A percentile compares a stretch with the other conserved stretches of the same genome.
phyloP scores from a whole-genome alignment of 2,797 vertebrate genomes.

The Hydrolagus colliei region DNA sequence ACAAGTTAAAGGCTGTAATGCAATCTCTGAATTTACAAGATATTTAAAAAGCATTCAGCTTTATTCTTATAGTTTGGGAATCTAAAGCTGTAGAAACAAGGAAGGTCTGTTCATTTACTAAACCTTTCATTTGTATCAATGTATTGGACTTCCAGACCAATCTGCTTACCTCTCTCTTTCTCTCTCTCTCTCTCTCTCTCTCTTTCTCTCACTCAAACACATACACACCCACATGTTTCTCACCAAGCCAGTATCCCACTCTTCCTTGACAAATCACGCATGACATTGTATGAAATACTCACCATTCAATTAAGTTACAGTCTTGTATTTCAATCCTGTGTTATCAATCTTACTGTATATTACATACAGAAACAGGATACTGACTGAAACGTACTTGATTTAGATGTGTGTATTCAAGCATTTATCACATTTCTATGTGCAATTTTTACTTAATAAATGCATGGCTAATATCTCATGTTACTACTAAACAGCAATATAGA shows the following conservation, averaged over 20 bases:
- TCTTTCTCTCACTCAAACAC: too few relatives aligned
- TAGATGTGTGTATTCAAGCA: slow-evolving; percentile 1
- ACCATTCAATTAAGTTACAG: neutral
- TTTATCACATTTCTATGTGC: neutral
- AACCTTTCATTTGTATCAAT: neutral
- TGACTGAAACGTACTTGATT: neutral
- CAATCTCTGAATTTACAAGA: slow-evolving; percentile 15
- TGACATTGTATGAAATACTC: neutral
- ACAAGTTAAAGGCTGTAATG: slow-evolving; percentile 6
- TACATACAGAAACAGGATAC: neutral
- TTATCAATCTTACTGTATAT: neutral
- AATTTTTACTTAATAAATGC: neutral
- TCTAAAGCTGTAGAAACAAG: slow-evolving; percentile 1
- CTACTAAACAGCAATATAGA: neutral
- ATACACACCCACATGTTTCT: too few relatives aligned
- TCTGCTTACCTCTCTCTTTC: too few relatives aligned
- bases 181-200: too few relatives aligned
- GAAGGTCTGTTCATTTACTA: neutral
- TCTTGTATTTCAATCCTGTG: slow-evolving; percentile 12
- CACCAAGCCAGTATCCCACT: neutral
- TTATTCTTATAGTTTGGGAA: slow-evolving; percentile 3
- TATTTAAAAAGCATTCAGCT: slow-evolving; percentile 11
- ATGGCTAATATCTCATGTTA: neutral
- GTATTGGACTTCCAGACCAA: neutral
- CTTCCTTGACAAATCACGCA: slow-evolving; percentile 11